Conservation (phyloP, 2,797 vertebrate genomes). For the Acanthiza pusilla region DNA sequence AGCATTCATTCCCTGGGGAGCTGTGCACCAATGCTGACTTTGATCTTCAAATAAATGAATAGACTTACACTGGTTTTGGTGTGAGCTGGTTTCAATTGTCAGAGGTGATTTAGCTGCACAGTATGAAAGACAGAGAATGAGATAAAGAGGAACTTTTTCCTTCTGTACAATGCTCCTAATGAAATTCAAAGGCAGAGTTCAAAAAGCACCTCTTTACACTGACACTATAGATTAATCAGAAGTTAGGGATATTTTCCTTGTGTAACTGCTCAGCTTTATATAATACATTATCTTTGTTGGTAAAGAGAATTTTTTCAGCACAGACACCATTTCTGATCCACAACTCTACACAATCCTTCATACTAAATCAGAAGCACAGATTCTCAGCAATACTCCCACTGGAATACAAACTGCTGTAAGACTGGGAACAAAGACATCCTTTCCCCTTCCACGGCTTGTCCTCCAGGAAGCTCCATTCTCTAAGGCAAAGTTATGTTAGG, state of each 20-base stretch:
- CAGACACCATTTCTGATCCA: neutral
- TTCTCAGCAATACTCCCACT: neutral
- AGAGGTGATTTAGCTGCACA: neutral
- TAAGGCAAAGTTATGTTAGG: neutral
- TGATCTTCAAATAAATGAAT: neutral
- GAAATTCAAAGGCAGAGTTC: constrained; percentile 3
- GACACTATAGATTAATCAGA: neutral
- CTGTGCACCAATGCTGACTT: neutral
- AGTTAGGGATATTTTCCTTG: neutral
- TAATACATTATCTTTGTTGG: neutral
- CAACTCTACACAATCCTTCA: neutral
- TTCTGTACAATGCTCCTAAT: neutral
- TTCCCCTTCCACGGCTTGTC: neutral
- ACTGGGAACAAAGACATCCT: neutral
- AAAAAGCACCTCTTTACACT: neutral
- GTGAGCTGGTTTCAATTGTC: neutral
- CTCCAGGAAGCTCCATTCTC: neutral
- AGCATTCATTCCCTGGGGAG: neutral
- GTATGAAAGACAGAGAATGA: neutral
- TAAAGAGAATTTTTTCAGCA: neutral
- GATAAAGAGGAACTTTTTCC: neutral
- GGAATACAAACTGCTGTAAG: neutral
- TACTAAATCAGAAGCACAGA: neutral
- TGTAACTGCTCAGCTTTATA: neutral
- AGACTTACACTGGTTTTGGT: neutral